Base-by-base conservation (phyloP, 2,797 vertebrate species). In the Ctenosaura bakeri region DNA sequence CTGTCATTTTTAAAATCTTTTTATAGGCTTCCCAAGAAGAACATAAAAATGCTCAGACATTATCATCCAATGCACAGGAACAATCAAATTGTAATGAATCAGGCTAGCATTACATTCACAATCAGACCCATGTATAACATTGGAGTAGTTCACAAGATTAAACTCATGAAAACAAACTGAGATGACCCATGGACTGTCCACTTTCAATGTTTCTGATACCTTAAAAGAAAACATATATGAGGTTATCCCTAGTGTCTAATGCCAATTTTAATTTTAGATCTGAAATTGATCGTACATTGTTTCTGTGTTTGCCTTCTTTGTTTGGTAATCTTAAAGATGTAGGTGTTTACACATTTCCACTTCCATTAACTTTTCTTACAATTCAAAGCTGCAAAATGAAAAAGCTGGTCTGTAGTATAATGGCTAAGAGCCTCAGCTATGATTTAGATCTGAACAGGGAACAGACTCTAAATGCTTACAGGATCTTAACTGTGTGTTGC, bases 1-100 rank as follows among this genome's bases (percentile, higher is more conserved):
- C 59, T 88, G 84, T n/a, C 35, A 12, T 35, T 26, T 26, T 35
- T 38, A 74, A 74, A 76, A 46, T 46, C 32, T 6, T 32, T 20
- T 62, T 6, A 32, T 62, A 26, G 16, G 56, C 24, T 69, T 18
- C 38, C 26, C 29, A 88, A 80, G 1, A 90, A 32, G 62, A 87
- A 78, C 20, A 89, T 80, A 32, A 87, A 77, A 32, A 46, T 14
- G 4, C 10, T 32, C 54, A 91, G 56, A 88, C 90, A 85, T 87
- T 1, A 38, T 88, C 54, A 71, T 84, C 89, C 81, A 89, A 59
- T 9, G 90, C 81, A 90, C 54, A 64, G 89, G 6, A 94, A 73
- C 88, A 92, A 92, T 92, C 32, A 38, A 42, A 38, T 9, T 91
- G 38, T 18, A 81, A 6, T 5, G 24, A 69, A 62, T 42, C 18